Conservation (phyloP, 2,113 vertebrate genomes). For the Anseranas semipalmata region DNA sequence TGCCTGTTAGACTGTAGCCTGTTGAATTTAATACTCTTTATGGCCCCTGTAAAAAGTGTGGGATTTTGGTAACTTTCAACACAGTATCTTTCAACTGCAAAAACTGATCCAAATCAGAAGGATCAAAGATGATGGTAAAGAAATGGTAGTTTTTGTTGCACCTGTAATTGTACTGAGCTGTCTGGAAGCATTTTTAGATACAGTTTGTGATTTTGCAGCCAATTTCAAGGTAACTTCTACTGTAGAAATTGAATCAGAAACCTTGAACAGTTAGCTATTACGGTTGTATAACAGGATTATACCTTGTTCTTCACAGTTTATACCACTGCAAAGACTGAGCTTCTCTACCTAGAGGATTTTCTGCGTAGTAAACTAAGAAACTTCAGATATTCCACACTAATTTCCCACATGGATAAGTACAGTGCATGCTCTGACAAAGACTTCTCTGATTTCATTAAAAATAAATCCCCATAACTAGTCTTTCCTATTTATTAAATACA, state of each 20-base stretch:
- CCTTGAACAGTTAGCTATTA: neutral
- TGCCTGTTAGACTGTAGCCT: neutral
- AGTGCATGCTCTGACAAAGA: neutral
- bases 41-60: neutral
- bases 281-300: neutral
- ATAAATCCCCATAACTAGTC: neutral
- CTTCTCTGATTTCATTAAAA: neutral
- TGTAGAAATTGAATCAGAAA: slow-evolving; percentile 28
- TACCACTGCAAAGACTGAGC: neutral
- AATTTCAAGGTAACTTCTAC: slow-evolving; percentile 38
- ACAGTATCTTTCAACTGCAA: neutral
- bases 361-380: neutral
- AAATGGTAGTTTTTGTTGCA: neutral
- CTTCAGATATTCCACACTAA: neutral
- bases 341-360: neutral
- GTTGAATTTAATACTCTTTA: neutral
- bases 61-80: neutral
- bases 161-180: neutral
- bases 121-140: neutral
- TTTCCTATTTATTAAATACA: neutral
- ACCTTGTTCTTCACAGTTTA: neutral
- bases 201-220: neutral
- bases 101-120: neutral
- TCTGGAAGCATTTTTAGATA: neutral
- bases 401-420: neutral